phyloP scores from a whole-genome alignment of 2,888 invertebrate genomes.

The Agriopis aurantiaria region DNA sequence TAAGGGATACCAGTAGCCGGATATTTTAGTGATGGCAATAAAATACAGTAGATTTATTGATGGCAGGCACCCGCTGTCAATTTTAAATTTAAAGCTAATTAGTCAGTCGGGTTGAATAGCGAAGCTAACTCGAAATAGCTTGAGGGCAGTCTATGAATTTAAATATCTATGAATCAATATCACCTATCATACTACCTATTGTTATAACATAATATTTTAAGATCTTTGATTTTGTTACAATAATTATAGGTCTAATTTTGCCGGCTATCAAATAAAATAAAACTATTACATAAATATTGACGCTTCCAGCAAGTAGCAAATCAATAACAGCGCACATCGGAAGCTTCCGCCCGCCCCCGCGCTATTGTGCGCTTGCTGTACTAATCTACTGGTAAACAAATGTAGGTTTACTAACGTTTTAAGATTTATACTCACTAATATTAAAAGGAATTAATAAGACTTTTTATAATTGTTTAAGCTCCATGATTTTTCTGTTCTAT shows the following conservation, averaged over 20 bases:
- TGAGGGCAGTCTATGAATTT: background rate
- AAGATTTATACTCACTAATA: conserved; percentile 2
- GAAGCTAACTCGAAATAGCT: conserved; percentile 1
- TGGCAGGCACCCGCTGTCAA: conserved; percentile 42
- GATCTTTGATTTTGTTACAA: too few species aligned
- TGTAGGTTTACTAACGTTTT: conserved; percentile 8
- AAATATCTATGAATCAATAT: too few species aligned
- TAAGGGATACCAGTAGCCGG: conserved; percentile 49
- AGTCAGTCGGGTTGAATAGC: conserved; percentile 10
- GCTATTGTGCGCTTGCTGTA: conserved; percentile 56
- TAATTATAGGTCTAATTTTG: background rate
- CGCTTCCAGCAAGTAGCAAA: conserved; percentile 46
- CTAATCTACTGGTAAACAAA: background rate
- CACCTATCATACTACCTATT: too few species aligned
- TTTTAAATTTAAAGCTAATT: conserved; percentile 42
- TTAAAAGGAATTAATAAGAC: background rate
- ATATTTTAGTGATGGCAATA: conserved; percentile 47
- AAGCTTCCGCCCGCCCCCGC: conserved; percentile 67
- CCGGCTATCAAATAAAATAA: conserved; percentile 17
- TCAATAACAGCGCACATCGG: conserved; percentile 55
- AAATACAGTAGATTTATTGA: conserved; percentile 48
- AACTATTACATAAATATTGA: conserved; percentile 30
- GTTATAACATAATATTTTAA: too few species aligned
- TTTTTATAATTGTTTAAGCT: background rate
- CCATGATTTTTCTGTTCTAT: background rate